Conservation (phyloP, 2,797 vertebrate genomes). For the Chaetophractus vellerosus region DNA sequence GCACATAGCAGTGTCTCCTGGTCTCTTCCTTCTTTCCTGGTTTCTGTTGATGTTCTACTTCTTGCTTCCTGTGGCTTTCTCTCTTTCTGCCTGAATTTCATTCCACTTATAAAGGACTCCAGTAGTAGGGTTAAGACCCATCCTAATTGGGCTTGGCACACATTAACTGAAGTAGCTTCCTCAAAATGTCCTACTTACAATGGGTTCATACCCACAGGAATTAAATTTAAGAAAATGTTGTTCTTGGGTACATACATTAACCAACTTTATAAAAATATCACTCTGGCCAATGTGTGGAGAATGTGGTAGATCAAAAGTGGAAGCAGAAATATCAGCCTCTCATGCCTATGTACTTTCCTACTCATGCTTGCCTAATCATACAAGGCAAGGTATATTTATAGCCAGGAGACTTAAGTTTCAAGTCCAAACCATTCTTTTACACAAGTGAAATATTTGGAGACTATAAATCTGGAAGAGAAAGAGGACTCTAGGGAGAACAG, state of each 20-base stretch:
- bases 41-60: too few relatives aligned
- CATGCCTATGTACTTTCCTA: neutral
- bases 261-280: slow-evolving; percentile 11
- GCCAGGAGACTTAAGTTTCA: neutral
- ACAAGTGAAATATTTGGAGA: neutral
- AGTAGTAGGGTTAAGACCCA: too few relatives aligned
- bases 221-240: too few relatives aligned
- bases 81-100: too few relatives aligned
- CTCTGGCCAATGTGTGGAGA: neutral
- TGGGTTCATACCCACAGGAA: too few relatives aligned
- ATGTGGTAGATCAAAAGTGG: neutral
- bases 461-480: neutral
- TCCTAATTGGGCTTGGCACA: too few relatives aligned
- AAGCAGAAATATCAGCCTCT: neutral
- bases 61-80: too few relatives aligned
- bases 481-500: neutral
- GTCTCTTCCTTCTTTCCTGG: too few relatives aligned
- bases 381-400: neutral
- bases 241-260: neutral
- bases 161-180: too few relatives aligned
- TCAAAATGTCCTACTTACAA: too few relatives aligned
- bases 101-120: too few relatives aligned
- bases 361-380: neutral
- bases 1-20: too few relatives aligned
- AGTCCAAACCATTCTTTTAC: neutral